phyloP scores from a whole-genome alignment of 2,797 vertebrate species.

The Acipenser ruthenus region DNA sequence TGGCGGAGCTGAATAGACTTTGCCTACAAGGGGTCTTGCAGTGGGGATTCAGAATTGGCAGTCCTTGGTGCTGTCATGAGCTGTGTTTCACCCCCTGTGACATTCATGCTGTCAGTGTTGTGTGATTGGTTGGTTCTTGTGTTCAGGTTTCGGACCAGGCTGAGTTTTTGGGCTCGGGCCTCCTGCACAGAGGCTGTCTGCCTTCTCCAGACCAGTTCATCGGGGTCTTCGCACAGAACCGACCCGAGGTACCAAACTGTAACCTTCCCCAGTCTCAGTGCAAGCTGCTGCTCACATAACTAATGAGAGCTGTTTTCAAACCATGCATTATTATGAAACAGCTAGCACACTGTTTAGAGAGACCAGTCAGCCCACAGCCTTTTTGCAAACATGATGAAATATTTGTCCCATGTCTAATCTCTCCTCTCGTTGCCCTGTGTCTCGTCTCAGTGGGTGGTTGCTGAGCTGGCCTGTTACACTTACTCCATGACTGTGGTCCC shows the following conservation, averaged over 20 bases:
- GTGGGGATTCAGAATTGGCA: no score
- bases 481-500: constrained; percentile 69
- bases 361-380: no score
- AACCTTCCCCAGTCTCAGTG: background rate
- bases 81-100: no score
- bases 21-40: no score
- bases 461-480: constrained; percentile 66
- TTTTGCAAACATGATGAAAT: no score
- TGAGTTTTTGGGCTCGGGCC: constrained; percentile 59
- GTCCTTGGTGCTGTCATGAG: no score
- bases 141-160: constrained; percentile 59
- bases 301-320: no score
- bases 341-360: background rate
- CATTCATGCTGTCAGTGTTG: background rate
- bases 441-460: constrained; percentile 55
- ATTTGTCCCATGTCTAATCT: no score
- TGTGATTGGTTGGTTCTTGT: background rate
- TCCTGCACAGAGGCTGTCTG: constrained; percentile 60
- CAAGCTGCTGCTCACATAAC: no score
- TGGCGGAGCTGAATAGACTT: no score
- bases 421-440: background rate
- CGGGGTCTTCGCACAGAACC: constrained; percentile 65
- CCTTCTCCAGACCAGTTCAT: constrained; percentile 58
- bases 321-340: no score
- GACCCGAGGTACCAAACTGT: constrained; percentile 54